A percentile compares a stretch with the other conserved stretches of the same genome.
phyloP scores from a whole-genome alignment of 2,113 vertebrate species.

The Ramphastos sulfuratus region DNA sequence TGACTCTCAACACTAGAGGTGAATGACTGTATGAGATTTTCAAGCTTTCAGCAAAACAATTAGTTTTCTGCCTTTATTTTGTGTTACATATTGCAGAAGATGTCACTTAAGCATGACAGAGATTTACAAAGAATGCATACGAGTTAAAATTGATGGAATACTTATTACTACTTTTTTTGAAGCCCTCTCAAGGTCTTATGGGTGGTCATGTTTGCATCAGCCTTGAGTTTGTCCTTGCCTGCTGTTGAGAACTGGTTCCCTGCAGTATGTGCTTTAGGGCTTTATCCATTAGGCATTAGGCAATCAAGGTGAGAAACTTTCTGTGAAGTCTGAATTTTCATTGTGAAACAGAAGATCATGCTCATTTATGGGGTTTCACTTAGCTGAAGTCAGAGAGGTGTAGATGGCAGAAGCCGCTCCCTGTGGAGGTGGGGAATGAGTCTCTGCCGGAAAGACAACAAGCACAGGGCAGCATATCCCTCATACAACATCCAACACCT shows the following conservation, averaged over 20 bases:
- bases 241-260: background rate
- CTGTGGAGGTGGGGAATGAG: rapidly evolving
- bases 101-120: background rate
- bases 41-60: slow-evolving; percentile 3
- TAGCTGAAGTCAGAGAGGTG: background rate
- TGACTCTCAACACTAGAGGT: background rate
- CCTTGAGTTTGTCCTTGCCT: background rate
- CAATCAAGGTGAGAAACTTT: background rate
- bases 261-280: background rate
- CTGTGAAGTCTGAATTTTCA: background rate
- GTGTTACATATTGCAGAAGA: background rate
- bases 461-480: background rate
- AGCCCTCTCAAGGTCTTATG: background rate
- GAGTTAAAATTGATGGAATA: background rate
- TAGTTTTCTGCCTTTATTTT: background rate
- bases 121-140: background rate
- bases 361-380: background rate
- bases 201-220: background rate
- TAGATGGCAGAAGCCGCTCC: background rate
- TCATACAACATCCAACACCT: background rate
- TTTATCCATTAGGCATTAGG: background rate
- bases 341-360: background rate
- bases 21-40: background rate
- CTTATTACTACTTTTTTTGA: background rate
- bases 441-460: background rate